Evolutionary conservation across 2,888 invertebrate species (phyloP).

Genomic region (Nomada goodeniana): DNA sequence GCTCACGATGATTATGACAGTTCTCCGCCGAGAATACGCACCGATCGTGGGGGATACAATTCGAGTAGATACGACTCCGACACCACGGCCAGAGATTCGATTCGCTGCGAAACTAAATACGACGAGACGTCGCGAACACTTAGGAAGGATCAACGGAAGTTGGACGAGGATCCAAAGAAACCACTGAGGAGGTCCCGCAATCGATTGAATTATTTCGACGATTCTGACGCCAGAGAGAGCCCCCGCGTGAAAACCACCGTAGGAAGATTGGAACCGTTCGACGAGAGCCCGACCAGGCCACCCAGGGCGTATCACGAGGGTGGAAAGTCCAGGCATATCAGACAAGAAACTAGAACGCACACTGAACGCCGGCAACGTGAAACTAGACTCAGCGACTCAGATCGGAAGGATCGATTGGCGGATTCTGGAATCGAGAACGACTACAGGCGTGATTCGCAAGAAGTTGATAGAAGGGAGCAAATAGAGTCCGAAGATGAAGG

Average conservation of each 20-base stretch:
- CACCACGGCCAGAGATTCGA: constrained; percentile 80
- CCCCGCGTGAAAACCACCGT: constrained; percentile 70
- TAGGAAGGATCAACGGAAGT: constrained; percentile 75
- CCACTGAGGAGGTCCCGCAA: constrained; percentile 78
- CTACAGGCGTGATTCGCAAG: constrained; percentile 89
- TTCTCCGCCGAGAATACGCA: constrained; percentile 78
- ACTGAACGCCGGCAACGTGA: constrained; percentile 78
- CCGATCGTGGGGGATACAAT: constrained; percentile 76
- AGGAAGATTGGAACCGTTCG: constrained; percentile 74
- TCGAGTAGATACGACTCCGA: constrained; percentile 82
- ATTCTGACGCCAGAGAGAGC: constrained; percentile 79
- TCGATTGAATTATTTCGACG: constrained; percentile 79
- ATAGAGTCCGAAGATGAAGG: constrained; percentile 90
- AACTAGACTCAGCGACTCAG: constrained; percentile 83
- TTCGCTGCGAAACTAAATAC: constrained; percentile 75
- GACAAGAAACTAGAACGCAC: constrained; percentile 84
- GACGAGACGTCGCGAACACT: constrained; percentile 68
- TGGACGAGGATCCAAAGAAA: constrained; percentile 77
- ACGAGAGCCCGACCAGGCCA: constrained; percentile 77
- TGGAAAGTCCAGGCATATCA: constrained; percentile 82
- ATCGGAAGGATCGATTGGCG: constrained; percentile 87
- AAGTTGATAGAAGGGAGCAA: constrained; percentile 78
- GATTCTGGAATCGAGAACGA: constrained; percentile 94
- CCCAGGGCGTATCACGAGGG: constrained; percentile 77
- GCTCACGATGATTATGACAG: constrained; percentile 81